phyloP scores from a whole-genome alignment of 2,888 invertebrate species.

The Cabera pusaria region DNA sequence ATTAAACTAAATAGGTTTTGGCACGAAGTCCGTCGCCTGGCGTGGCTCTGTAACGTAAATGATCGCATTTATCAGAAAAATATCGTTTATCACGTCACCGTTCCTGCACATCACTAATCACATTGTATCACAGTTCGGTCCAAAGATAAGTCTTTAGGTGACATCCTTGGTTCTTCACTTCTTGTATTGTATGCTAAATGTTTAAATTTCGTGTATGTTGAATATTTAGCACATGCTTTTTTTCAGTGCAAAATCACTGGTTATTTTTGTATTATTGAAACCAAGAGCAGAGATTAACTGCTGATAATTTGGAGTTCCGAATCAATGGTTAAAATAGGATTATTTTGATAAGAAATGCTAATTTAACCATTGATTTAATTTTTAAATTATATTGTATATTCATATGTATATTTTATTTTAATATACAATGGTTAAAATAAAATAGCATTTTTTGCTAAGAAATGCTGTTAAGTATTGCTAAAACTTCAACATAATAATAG shows the following conservation, averaged over 20 bases:
- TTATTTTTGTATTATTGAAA: too few relatives aligned
- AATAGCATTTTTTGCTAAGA: too few relatives aligned
- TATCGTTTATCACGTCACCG: slow-evolving; percentile 42
- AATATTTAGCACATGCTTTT: slow-evolving; percentile 32
- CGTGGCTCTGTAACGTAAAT: slow-evolving; percentile 74
- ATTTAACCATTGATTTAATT: too few relatives aligned
- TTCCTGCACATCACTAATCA: slow-evolving; percentile 51
- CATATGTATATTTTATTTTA: too few relatives aligned
- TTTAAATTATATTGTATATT: too few relatives aligned
- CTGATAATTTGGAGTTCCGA: too few relatives aligned
- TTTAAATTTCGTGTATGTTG: slow-evolving; percentile 10
- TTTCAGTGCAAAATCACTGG: too few relatives aligned
- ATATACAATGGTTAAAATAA: too few relatives aligned
- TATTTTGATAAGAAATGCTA: too few relatives aligned
- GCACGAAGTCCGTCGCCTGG: slow-evolving; percentile 60
- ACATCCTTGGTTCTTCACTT: slow-evolving; percentile 16
- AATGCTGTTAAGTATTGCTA: too few relatives aligned
- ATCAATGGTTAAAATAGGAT: too few relatives aligned
- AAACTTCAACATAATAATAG: slow-evolving; percentile 6
- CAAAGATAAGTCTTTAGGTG: slow-evolving; percentile 12
- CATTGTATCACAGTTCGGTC: slow-evolving; percentile 32
- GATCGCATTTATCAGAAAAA: slow-evolving; percentile 63
- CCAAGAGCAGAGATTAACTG: too few relatives aligned
- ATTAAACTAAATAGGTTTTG: slow-evolving; percentile 49
- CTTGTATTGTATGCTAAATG: slow-evolving; percentile 24